Base-by-base conservation (phyloP, 1,140 invertebrate species). In the Atta colombica region DNA sequence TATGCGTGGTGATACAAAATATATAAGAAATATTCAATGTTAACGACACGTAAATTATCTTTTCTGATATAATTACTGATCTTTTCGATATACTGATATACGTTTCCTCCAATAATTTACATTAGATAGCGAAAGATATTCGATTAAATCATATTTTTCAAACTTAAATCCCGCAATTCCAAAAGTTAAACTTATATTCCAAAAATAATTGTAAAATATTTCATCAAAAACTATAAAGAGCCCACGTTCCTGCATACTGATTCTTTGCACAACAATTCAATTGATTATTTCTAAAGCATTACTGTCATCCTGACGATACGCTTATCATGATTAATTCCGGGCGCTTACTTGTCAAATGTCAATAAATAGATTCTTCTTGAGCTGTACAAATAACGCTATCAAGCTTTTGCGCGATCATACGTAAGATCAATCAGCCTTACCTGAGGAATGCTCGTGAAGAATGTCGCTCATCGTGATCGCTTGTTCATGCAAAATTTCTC, bases 391-490 rank as follows among this genome's bases (percentile, higher is more conserved):
- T 25, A 78, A 55, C 65, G 6, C 1, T 74, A 74, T 35, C 25
- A 21, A 25, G 21, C 31, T 61, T 35, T 49, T 3, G 14, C 14
- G 25, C 16, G 2, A 28, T 12, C 58, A 25, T 25, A 25, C 25
- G 18, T 31, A 60, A 71, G 60, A 87, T 74, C 45, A 16, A 14
- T 7, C 14, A 6, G 14, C 12, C 60, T 90, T 89, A 90, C 89
- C 88, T 78, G 55, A 53, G 18, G 25, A n/a, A 66, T 68, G 14
- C 16, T 80, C 58, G 58, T 77, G 49, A 49, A 14, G n/a, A 51
- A 84, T 88, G 89, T 89, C 3, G 72, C 88, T 89, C 72, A 55
- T 61, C 39, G 35, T 12, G 4, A 16, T 39, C 21, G 18, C 14
- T 21, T 18, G 45, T 31, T 58, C 31, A 3, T 12, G 25, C 12